Evolutionary conservation across 1,140 invertebrate genomes (phyloP), one percentile per base, ranked within the genome.

Genomic region (Anoplophora glabripennis): DNA sequence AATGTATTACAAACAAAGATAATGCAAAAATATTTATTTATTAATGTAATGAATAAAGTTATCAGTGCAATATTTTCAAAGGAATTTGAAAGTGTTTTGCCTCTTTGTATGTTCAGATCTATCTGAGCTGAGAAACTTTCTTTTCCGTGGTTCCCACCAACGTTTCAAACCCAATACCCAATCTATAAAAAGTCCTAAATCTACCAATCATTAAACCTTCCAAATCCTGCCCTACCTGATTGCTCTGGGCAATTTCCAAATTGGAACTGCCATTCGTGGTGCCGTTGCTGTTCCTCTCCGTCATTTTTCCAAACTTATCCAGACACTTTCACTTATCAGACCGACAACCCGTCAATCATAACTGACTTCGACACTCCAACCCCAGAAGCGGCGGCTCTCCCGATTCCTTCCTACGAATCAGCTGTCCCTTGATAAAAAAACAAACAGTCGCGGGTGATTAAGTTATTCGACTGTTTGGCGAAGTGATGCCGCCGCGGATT

Each of bases 231-330:
- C 15, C 61, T 64, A 71, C 69, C 68, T 71, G 69, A 61, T 71
- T 68, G 53, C 69, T 71, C 36, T 68, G 67, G 38, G 54, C 69
- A 48, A 71, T 71, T 63, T 71, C 69, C 61, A 71, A 62, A 55
- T 55, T 67, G 34, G 64, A 65, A 51, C 61, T 65, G 28, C 65
- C 65, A 54, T 67, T 70, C 10, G 61, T 49, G 11, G 61, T 61
- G 37, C 56, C 40, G 28, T 61, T 62, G 15, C 53, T 63, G 21
- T 47, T 35, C 33, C 53, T 53, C 54, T 53, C 55, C 7, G 60
- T 57, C 60, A 62, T 62, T 28, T 63, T 65, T 36, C 33, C 48
- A 3, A n/a, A 11, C n/a, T 36, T 45, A 18, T 46, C 42, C n/a
- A 53, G 36, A 59, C 44, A 53, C 38, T 15, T 9, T 11, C 18